Evolutionary conservation across 2,888 invertebrate genomes (phyloP), one percentile per base, ranked within the genome.

Genomic region (Hemistola chrysoprasaria): DNA sequence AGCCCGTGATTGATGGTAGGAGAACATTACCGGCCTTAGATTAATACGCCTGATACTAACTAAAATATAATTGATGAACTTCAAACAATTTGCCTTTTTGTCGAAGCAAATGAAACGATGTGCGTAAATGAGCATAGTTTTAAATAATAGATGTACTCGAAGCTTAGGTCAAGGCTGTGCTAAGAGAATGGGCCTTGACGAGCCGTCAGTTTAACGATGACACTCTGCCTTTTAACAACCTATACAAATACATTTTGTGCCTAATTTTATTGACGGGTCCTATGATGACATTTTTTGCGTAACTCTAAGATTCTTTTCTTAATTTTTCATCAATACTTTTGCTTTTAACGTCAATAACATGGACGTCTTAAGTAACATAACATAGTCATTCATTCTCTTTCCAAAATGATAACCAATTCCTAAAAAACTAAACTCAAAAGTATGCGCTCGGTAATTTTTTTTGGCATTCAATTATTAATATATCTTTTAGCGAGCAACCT

Each of bases 1-100:
- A 78, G 74, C 32, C 36, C 44, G 52, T 83, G 83, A 85, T 85
- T 80, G 71, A 86, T 85, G 75, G 59, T 74, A 61, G 65, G 62
- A 47, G 34, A 38, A 33, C 25, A 44, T 39, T 43, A 41, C 31
- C 23, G 29, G 33, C 16, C 21, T 33, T 30, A 46, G 37, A 43
- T 28, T 39, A 40, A 37, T 30, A 26, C 33, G 28, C 32, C 40
- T 33, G 38, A 38, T 54, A 48, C 46, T 60, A 54, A 37, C 26
- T 47, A 51, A 51, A 52, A 53, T 41, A 40, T 48, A 54, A 48
- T 41, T 63, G 56, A 62, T 62, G 53, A 42, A 54, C 47, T 49
- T 36, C 33, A 33, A 35, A 38, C 50, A 22, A 40, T 30, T 11
- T 44, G 23, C 41, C 41, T 49, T 50, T 47, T 46, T 36, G 43